Percentiles rank a stretch among this genome's conserved stretches.
phyloP scores from a whole-genome alignment of 1,140 invertebrate species.

The Aphaenogaster ashmeadi region DNA sequence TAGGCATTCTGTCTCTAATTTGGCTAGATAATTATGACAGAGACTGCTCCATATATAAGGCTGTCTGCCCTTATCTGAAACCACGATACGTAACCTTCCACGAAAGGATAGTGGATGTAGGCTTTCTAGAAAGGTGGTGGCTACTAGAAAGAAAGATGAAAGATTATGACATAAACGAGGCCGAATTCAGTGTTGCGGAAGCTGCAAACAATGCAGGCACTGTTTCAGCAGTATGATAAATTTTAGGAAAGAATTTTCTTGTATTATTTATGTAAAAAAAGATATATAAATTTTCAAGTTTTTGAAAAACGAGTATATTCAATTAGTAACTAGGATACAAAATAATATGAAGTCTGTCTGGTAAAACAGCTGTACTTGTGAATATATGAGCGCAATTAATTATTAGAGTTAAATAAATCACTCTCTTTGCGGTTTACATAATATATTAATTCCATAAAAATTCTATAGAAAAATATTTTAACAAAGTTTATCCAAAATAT shows the following conservation, averaged over 20 bases:
- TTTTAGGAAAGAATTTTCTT: slow-evolving; percentile 1
- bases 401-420: slow-evolving; percentile 17
- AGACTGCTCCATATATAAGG: slow-evolving; percentile 90
- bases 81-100: slow-evolving; percentile 89
- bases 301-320: slow-evolving; percentile 26
- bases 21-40: slow-evolving; percentile 91
- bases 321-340: slow-evolving; percentile 24
- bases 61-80: slow-evolving; percentile 91
- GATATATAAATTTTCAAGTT: background rate
- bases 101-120: slow-evolving; percentile 92
- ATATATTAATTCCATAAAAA: slow-evolving; percentile 1
- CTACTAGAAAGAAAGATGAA: slow-evolving; percentile 82
- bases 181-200: slow-evolving; percentile 69
- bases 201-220: slow-evolving; percentile 24
- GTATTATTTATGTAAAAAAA: slow-evolving; percentile 9
- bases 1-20: slow-evolving; percentile 92
- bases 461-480: background rate
- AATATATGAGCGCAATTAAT: background rate
- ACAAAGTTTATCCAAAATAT: slow-evolving; percentile 11
- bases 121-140: slow-evolving; percentile 93
- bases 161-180: slow-evolving; percentile 79
- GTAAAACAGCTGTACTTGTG: slow-evolving; percentile 22
- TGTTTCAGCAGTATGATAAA: slow-evolving; percentile 7
- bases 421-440: background rate
- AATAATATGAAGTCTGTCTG: background rate